Evolutionary conservation across 2,113 vertebrate species (phyloP).

Genomic region (Lophotis ruficrista): DNA sequence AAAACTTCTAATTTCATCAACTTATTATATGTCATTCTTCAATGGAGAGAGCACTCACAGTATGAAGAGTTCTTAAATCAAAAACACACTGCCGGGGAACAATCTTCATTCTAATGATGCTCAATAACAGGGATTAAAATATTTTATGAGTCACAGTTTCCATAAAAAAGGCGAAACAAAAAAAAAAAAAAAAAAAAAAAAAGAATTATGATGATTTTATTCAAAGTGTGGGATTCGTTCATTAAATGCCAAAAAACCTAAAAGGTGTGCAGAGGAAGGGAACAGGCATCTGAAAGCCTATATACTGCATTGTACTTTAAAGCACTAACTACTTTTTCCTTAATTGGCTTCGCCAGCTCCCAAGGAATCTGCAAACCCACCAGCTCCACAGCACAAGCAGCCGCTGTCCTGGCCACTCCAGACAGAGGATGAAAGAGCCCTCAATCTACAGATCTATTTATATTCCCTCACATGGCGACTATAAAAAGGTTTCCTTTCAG

Average conservation of each 20-base stretch:
- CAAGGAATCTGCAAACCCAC: conserved; percentile 31
- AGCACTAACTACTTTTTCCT: conserved; percentile 15
- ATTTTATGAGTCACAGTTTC: conserved; percentile 49
- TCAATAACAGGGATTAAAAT: conserved; percentile 47
- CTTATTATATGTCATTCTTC: conserved; percentile 16
- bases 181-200: not conserved
- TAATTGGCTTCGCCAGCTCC: conserved; percentile 32
- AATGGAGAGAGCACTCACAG: not conserved
- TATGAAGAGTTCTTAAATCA: conserved; percentile 51
- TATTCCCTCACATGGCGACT: conserved; percentile 46
- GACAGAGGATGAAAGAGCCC: conserved; percentile 60
- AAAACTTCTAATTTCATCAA: conserved; percentile 46
- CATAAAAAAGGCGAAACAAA: not conserved
- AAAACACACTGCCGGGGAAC: conserved; percentile 31
- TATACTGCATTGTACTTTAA: not conserved
- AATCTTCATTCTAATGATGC: conserved; percentile 53
- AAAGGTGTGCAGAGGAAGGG: not conserved
- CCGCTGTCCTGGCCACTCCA: not conserved
- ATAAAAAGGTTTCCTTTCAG: conserved; percentile 63
- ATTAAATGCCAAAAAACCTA: not conserved
- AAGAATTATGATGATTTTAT: not conserved
- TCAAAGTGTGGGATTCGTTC: not conserved
- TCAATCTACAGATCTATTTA: conserved; percentile 67
- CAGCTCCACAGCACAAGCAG: conserved; percentile 8
- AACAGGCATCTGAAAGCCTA: not conserved